Evolutionary conservation across 2,797 vertebrate genomes (phyloP).

Genomic region (Gymnodraco acuticeps): DNA sequence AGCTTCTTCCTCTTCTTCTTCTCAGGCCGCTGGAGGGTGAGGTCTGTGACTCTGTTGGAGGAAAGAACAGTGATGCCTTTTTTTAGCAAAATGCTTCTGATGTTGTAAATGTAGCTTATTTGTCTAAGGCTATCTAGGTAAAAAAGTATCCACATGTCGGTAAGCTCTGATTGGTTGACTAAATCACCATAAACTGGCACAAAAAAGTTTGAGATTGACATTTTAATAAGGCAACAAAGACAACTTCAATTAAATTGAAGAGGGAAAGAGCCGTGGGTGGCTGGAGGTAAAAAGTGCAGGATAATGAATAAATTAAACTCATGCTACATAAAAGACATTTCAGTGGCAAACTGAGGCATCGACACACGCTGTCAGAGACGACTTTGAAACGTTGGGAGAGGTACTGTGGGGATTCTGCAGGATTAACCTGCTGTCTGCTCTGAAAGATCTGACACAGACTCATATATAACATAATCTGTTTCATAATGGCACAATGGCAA

Average conservation of each 20-base stretch:
- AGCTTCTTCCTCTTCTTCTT: constrained; percentile 96
- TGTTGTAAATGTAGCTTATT: neutral
- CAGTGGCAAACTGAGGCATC: constrained; percentile 16
- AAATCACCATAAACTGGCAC: neutral
- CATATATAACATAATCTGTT: constrained; percentile 51
- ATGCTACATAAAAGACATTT: neutral
- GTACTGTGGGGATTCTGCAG: constrained; percentile 27
- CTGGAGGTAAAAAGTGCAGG: neutral
- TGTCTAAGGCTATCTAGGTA: constrained; percentile 3
- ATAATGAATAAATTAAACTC: constrained; percentile 6
- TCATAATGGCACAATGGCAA: constrained; percentile 63
- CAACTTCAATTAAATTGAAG: neutral
- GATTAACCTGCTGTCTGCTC: constrained; percentile 61
- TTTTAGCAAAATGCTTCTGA: constrained; percentile 3
- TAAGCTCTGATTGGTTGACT: constrained; percentile 7
- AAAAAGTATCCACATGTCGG: neutral
- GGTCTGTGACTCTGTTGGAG: constrained; percentile 85
- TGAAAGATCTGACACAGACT: constrained; percentile 46
- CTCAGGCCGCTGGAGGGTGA: constrained; percentile 89
- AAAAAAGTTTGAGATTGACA: constrained; percentile 2
- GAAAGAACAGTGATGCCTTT: constrained; percentile 16
- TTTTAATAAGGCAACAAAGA: neutral
- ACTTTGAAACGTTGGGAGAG: constrained; percentile 21
- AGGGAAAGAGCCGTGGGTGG: neutral
- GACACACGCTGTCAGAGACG: constrained; percentile 26